These are phyloP conservation scores for Rhinatrema bivittatum DNA, from an alignment of 2,797 vertebrate species.

Conservation along the genomic window DNA sequence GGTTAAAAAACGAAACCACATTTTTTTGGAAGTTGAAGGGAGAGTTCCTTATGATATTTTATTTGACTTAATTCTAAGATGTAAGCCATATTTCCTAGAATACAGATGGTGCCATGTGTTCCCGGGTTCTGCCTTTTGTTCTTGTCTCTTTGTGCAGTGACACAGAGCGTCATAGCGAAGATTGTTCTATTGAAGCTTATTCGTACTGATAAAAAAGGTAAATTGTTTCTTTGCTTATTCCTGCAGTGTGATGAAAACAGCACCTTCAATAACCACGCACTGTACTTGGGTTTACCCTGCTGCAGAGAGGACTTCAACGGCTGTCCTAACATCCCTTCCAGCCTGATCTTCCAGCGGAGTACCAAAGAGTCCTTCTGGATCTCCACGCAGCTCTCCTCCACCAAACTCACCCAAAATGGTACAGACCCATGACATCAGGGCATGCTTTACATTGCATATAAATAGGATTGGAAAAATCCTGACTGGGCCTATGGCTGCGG, in stretches of 20 bases:
- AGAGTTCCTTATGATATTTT: too few species aligned
- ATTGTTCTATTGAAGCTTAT: neutral
- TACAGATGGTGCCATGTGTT: neutral
- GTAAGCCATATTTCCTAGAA: slow-evolving; percentile 4
- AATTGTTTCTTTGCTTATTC: too few species aligned
- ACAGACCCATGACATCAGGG: slow-evolving; percentile 20
- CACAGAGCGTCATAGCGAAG: neutral
- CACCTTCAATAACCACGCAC: slow-evolving; percentile 93
- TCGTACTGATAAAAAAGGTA: too few species aligned
- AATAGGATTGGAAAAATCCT: too few species aligned
- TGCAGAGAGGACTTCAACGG: slow-evolving; percentile 96
- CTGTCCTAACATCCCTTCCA: slow-evolving; percentile 89
- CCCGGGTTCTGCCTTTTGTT: neutral
- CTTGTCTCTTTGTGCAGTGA: neutral
- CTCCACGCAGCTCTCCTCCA: slow-evolving; percentile 92
- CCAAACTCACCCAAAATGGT: slow-evolving; percentile 98
- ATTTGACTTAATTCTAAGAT: too few species aligned
- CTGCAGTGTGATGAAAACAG: slow-evolving; percentile 92
- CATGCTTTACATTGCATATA: too few species aligned
- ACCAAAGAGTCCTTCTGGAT: slow-evolving; percentile 95
- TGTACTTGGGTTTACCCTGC: slow-evolving; percentile 94
- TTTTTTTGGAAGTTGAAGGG: too few species aligned
- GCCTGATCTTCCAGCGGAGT: slow-evolving; percentile 94
- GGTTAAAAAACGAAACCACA: too few species aligned
- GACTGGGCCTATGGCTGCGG: too few species aligned